Conservation (phyloP, 2,113 vertebrate genomes). For the Pitta sordida region DNA sequence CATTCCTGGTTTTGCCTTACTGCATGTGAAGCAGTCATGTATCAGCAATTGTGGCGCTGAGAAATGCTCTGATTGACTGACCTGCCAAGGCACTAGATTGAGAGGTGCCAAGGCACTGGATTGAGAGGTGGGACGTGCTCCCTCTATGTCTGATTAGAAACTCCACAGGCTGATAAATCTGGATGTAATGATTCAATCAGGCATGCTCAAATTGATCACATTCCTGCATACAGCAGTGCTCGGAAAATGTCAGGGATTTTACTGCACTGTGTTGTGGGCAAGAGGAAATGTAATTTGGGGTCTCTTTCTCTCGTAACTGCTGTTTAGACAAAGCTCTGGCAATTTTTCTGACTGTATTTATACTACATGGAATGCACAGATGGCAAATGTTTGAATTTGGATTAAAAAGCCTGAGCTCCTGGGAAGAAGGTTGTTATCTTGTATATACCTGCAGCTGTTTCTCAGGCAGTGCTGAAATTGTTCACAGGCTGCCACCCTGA, state of each 20-base stretch:
- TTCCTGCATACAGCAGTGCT: neutral
- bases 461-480: neutral
- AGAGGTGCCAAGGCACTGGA: neutral
- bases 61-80: constrained; percentile 14
- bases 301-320: neutral
- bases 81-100: constrained; percentile 9
- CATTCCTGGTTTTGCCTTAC: neutral
- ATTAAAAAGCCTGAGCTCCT: neutral
- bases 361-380: neutral
- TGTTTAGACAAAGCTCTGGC: neutral
- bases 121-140: neutral
- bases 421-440: neutral
- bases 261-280: neutral
- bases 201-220: neutral
- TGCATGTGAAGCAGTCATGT: neutral
- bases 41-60: neutral
- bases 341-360: neutral
- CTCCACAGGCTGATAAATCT: constrained; percentile 19
- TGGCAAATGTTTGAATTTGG: constrained; percentile 11
- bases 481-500: neutral
- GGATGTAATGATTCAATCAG: constrained; percentile 10
- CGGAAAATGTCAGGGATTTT: constrained; percentile 4
- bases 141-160: constrained; percentile 7
- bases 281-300: neutral
- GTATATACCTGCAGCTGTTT: neutral